phyloP scores from a whole-genome alignment of 2,888 invertebrate species.

The Dryococelus australis region DNA sequence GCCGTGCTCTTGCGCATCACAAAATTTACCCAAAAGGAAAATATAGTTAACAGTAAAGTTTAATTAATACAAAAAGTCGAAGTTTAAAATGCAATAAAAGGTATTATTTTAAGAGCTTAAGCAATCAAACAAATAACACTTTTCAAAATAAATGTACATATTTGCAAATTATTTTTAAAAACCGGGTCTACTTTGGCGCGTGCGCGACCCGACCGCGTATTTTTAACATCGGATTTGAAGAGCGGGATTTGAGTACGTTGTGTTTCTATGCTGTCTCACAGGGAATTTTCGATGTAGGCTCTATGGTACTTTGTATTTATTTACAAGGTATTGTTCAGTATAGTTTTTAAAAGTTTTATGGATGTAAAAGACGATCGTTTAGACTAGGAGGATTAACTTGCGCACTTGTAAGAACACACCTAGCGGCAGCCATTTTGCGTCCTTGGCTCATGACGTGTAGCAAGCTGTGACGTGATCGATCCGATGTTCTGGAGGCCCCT shows the following conservation, averaged over 20 bases:
- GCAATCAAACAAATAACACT: neutral
- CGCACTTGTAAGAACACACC: neutral
- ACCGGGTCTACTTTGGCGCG: neutral
- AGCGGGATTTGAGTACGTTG: neutral
- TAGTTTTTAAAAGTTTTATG: neutral
- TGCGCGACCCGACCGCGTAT: too few relatives aligned
- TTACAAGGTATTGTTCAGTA: neutral
- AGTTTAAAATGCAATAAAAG: too few relatives aligned
- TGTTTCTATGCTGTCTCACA: neutral
- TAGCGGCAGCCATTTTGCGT: conserved; percentile 23
- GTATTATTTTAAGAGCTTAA: neutral
- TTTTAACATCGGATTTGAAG: too few relatives aligned
- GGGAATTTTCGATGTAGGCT: neutral
- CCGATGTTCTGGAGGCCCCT: conserved; percentile 33
- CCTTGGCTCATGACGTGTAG: conserved; percentile 13
- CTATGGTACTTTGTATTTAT: neutral
- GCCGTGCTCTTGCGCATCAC: neutral
- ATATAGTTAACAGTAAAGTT: too few relatives aligned
- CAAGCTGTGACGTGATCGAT: conserved; percentile 31
- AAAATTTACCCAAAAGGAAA: neutral
- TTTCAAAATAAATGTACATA: neutral
- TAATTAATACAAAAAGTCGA: too few relatives aligned
- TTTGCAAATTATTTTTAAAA: neutral
- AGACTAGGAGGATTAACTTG: neutral
- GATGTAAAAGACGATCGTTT: neutral